Base-by-base conservation (phyloP, 2,888 invertebrate species). In the Drosophila ochracea region DNA sequence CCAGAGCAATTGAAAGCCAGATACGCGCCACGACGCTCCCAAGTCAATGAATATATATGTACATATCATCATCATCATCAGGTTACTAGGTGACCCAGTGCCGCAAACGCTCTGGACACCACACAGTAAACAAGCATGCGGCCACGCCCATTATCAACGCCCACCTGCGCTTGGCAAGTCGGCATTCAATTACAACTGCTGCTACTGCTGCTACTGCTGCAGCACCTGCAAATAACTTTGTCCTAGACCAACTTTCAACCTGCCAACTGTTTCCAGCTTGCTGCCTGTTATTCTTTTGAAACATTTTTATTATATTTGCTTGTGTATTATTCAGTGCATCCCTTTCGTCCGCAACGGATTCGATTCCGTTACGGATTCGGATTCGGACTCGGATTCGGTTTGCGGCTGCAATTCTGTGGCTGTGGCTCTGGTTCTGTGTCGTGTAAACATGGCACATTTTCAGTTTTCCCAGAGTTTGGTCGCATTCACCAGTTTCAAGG, bases 1-100 rank as follows among this genome's bases (percentile, higher is more conserved):
- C 78, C 61, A 75, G 75, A 78, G 74, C 68, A 78, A 82, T 78
- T 76, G 78, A 78, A 83, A 76, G 70, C 74, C 80, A 67, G 71
- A 71, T 50, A 59, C 65, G 53, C 54, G 39, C 37, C 43, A 49
- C 47, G 37, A 19, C 57, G 58, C 80, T 74, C 78, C 79, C 82
- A 82, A 86, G 76, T 86, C 84, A 84, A 89, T 88, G 90, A 84
- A 89, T 89, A 82, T 21, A 21, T 6, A 43, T 43, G 43, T 43
- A 21, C 3, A 0, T 43, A 21, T 28, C 28, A 28, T 84, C 91
- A 89, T 67, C 47, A 21, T 9, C 39, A 10, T 19, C 39, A 78
- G 91, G 91, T 91, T 91, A 91, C 91, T 91, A 88, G 91, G 91
- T 91, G 91, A 91, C 91, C 91, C 90, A 91, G 78, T 91, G 82